phyloP scores from a whole-genome alignment of 2,888 invertebrate genomes.

The Rhagophthalmus giganteus region DNA sequence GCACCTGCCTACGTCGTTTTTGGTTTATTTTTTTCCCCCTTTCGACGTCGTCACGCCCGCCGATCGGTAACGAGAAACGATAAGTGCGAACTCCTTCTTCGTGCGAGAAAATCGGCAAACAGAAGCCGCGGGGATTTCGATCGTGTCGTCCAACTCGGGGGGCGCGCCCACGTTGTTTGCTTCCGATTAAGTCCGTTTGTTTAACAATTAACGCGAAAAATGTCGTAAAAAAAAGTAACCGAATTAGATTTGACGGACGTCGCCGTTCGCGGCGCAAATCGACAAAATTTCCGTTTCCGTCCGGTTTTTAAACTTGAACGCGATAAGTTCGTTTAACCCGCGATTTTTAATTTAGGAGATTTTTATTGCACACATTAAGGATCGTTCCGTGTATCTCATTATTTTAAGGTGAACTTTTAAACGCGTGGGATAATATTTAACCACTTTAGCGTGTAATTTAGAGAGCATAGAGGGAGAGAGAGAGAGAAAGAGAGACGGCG shows the following conservation, averaged over 20 bases:
- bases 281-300: too few relatives aligned
- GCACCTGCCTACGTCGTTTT: too few relatives aligned
- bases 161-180: slow-evolving; percentile 5
- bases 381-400: slow-evolving; percentile 2
- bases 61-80: too few relatives aligned
- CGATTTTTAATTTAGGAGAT: not conserved
- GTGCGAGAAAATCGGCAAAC: too few relatives aligned
- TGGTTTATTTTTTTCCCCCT: too few relatives aligned
- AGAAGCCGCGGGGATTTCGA: not conserved
- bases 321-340: not conserved
- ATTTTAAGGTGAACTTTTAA: slow-evolving; percentile 3
- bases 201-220: slow-evolving; percentile 9
- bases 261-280: too few relatives aligned
- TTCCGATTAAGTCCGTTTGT: slow-evolving; percentile 7
- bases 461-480: slow-evolving; percentile 7
- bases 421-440: slow-evolving; percentile 23
- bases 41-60: too few relatives aligned
- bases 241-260: too few relatives aligned
- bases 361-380: not conserved
- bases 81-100: too few relatives aligned
- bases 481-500: slow-evolving; percentile 4
- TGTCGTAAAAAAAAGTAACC: slow-evolving; percentile 4
- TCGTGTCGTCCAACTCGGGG: too few relatives aligned
- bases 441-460: slow-evolving; percentile 18
- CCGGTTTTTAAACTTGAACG: too few relatives aligned